Conservation (phyloP, 2,888 invertebrate genomes). For the Drosophila nigritarsus region DNA sequence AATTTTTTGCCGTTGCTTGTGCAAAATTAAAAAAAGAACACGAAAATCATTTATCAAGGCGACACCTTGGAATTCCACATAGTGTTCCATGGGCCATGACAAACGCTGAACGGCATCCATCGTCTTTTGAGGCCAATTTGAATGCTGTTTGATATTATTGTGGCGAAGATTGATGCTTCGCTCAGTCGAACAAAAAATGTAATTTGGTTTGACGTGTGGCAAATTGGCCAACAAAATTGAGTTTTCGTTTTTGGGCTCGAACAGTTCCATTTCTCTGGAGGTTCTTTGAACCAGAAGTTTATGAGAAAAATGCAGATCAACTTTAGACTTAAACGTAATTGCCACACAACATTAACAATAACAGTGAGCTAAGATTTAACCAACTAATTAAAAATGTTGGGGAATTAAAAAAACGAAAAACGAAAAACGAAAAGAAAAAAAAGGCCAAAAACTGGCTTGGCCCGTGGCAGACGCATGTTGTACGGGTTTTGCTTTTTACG, state of each 20-base stretch:
- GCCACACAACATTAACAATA: slow-evolving; percentile 35
- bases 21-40: slow-evolving; percentile 67
- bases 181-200: slow-evolving; percentile 11
- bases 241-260: not conserved
- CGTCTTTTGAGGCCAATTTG: slow-evolving; percentile 52
- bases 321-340: slow-evolving; percentile 44
- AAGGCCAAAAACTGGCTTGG: slow-evolving; percentile 73
- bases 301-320: slow-evolving; percentile 54
- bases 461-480: slow-evolving; percentile 82
- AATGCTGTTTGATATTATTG: slow-evolving; percentile 66
- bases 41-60: slow-evolving; percentile 69
- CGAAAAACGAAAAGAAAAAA: no score
- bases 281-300: slow-evolving; percentile 63
- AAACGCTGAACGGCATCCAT: slow-evolving; percentile 40
- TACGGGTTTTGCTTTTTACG: slow-evolving; percentile 57
- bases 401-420: slow-evolving; percentile 4
- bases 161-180: slow-evolving; percentile 64
- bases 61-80: slow-evolving; percentile 50
- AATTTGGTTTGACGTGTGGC: slow-evolving; percentile 43
- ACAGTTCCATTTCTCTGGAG: slow-evolving; percentile 21
- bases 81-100: slow-evolving; percentile 33
- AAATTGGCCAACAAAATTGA: slow-evolving; percentile 40
- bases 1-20: slow-evolving; percentile 19
- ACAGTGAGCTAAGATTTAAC: slow-evolving; percentile 25
- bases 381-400: slow-evolving; percentile 67